phyloP scores from a whole-genome alignment of 2,888 invertebrate species.

The Camptogramma bilineatum region DNA sequence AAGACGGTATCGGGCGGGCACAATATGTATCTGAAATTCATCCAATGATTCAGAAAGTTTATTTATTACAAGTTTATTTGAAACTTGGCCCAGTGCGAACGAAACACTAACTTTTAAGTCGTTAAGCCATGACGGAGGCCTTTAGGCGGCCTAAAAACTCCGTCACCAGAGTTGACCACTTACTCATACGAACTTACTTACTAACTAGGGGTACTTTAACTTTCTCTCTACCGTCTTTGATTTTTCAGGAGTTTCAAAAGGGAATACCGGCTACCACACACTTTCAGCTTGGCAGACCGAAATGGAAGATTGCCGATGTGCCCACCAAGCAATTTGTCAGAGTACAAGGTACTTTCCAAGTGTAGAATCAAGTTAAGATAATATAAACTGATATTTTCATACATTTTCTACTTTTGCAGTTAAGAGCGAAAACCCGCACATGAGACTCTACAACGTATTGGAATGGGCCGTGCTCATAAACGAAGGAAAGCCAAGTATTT shows the following conservation, averaged over 20 bases:
- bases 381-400: too few species aligned
- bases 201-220: not conserved
- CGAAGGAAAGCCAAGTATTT: conserved; percentile 67
- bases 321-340: conserved; percentile 70
- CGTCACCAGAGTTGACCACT: too few species aligned
- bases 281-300: conserved; percentile 69
- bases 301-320: conserved; percentile 63
- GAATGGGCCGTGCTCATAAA: conserved; percentile 71
- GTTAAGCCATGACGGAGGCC: too few species aligned
- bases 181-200: too few species aligned
- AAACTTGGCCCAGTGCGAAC: too few species aligned
- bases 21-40: too few species aligned
- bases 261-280: conserved; percentile 73
- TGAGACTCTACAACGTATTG: conserved; percentile 68
- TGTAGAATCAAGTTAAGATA: not conserved
- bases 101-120: too few species aligned
- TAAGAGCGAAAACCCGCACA: conserved; percentile 72
- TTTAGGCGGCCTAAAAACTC: too few species aligned
- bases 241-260: conserved; percentile 69
- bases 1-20: too few species aligned
- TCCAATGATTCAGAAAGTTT: too few species aligned
- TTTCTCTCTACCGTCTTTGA: not conserved
- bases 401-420: conserved; percentile 57
- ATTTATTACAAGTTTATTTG: too few species aligned
- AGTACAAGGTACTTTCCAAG: conserved; percentile 57